Percentiles rank a stretch among this genome's conserved stretches.
These are phyloP conservation scores for Drosophila colorata DNA, from an alignment of 2,888 invertebrate genomes.

Conservation along the genomic window DNA sequence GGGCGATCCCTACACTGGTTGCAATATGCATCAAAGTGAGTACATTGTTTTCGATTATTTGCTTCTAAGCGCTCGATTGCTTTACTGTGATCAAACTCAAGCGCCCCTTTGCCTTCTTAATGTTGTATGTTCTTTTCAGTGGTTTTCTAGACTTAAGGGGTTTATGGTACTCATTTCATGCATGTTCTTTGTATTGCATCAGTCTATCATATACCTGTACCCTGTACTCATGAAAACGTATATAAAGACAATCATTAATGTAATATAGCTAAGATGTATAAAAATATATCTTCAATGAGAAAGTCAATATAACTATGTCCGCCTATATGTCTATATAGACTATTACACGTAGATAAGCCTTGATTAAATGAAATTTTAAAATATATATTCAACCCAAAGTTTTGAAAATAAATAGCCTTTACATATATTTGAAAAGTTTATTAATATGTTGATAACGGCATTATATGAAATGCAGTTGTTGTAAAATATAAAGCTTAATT, in stretches of 20 bases:
- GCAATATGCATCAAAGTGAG: slow-evolving; percentile 88
- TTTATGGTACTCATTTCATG: slow-evolving; percentile 52
- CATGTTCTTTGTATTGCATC: slow-evolving; percentile 65
- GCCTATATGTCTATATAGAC: no score
- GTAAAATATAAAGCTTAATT: no score
- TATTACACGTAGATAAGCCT: no score
- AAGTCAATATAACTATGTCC: no score
- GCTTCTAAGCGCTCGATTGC: slow-evolving; percentile 27
- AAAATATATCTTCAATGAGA: no score
- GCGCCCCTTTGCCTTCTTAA: slow-evolving; percentile 48
- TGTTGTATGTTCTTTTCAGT: slow-evolving; percentile 78
- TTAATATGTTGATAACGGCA: no score
- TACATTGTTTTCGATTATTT: slow-evolving; percentile 63
- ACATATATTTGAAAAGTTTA: no score
- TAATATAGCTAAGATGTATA: no score
- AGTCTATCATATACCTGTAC: slow-evolving; percentile 32
- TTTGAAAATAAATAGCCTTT: no score
- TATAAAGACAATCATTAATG: not conserved
- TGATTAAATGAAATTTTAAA: no score
- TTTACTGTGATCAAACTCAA: slow-evolving; percentile 4
- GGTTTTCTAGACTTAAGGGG: slow-evolving; percentile 47
- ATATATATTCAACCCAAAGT: no score
- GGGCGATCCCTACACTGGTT: slow-evolving; percentile 93
- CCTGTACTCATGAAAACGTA: slow-evolving; percentile 8
- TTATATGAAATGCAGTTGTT: no score